Evolutionary conservation across 2,888 invertebrate species (phyloP), one percentile per base, ranked within the genome.

Genomic region (Andricus curvator): DNA sequence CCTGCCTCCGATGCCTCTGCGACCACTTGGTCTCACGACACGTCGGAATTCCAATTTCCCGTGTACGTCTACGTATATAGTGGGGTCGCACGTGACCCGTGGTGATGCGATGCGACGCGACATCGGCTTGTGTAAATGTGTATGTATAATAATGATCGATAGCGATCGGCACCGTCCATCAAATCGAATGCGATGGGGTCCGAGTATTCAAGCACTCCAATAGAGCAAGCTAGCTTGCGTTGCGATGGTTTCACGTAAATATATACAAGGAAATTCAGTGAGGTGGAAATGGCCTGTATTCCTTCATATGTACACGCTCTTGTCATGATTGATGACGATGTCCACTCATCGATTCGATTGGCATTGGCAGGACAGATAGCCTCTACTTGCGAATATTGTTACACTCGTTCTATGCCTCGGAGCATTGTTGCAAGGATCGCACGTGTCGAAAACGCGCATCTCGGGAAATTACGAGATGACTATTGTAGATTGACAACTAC

Each of bases 401-500:
- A 81, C 70, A 68, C 80, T 80, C 76, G 82, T 78, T 78, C 77
- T 77, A 81, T 81, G 70, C 78, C 81, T 80, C 78, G 67, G 82
- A 81, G 81, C 68, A 82, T 83, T 76, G 81, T 77, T 66, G 17
- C 15, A 48, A 48, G 17, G 17, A 15, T 79, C 70, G 80, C 82
- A 84, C 82, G 84, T 82, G 82, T 78, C 80, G 81, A 82, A 84
- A 82, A 84, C 78, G 84, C 77, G 84, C 84, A 82, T 81, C 84
- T 82, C 82, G 84, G 84, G 84, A 84, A 82, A 84, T 84, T 82
- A 84, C 82, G 68, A 29, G 29, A 51, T 20, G 29, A 48, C 51
- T 48, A 17, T 48, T 48, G 17, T 5, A 48, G 5, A 48, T 5
- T 48, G 6, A 17, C 13, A 17, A 48, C 48, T 48, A 48, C 1